phyloP scores from a whole-genome alignment of 2,797 vertebrate species.

The Halcyon leucocephala region DNA sequence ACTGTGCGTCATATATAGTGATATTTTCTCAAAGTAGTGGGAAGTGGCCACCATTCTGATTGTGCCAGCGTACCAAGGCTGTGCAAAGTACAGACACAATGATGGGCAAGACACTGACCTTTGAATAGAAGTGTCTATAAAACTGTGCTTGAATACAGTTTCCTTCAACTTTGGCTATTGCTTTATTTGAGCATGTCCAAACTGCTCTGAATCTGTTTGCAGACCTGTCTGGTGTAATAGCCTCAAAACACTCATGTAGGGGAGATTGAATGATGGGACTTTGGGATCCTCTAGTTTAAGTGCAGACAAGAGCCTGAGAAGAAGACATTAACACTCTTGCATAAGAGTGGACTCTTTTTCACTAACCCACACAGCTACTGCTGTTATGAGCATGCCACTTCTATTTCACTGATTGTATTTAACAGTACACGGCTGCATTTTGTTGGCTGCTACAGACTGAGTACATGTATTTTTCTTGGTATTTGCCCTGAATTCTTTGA shows the following conservation, averaged over 20 bases:
- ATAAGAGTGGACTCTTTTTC: neutral
- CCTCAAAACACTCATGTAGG: neutral
- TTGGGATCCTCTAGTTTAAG: neutral
- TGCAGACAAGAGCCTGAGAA: neutral
- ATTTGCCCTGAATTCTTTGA: conserved; percentile 65
- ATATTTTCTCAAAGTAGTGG: neutral
- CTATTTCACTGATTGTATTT: neutral
- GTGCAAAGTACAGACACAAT: neutral
- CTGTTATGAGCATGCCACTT: neutral
- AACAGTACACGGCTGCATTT: conserved; percentile 13
- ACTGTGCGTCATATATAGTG: neutral
- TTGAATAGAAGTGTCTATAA: neutral
- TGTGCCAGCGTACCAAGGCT: neutral
- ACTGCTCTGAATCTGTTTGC: neutral
- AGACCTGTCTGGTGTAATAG: neutral
- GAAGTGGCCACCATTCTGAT: neutral
- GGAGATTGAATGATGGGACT: neutral
- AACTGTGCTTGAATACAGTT: neutral
- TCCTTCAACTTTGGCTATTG: neutral
- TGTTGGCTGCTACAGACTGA: conserved; percentile 20
- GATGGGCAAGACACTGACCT: neutral
- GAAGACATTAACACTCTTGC: neutral
- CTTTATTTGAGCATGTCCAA: neutral
- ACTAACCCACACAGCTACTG: neutral
- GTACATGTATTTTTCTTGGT: conserved; percentile 52